These are phyloP conservation scores for Cliona cf. orientalis DNA, from an alignment of 37 sponge, comb jelly and placozoan genomes.

Conservation along the genomic window DNA sequence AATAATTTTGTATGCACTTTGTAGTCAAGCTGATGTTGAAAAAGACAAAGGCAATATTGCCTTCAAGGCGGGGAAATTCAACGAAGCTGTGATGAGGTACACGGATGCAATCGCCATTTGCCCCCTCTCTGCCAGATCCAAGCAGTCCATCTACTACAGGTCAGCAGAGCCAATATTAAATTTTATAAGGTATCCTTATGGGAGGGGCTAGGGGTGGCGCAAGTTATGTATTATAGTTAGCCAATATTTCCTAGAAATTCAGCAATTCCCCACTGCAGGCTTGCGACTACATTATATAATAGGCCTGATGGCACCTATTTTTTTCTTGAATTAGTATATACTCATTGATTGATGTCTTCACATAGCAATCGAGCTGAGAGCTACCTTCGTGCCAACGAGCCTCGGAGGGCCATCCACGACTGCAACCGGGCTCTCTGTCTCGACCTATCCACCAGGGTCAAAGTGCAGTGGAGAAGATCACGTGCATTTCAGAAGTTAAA, in stretches of 20 bases:
- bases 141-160: slow-evolving; percentile 41
- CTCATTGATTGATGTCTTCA: background rate
- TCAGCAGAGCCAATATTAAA: no score
- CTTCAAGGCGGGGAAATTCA: slow-evolving; percentile 23
- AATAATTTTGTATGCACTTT: background rate
- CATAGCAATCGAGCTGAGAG: slow-evolving; percentile 58
- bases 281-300: no score
- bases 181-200: no score
- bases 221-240: no score
- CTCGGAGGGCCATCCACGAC: slow-evolving; percentile 40
- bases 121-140: slow-evolving; percentile 41
- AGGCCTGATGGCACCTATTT: no score
- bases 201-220: no score
- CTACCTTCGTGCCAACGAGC: slow-evolving; percentile 14
- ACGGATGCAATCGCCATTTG: slow-evolving; percentile 52
- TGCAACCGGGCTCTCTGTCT: slow-evolving; percentile 53
- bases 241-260: no score
- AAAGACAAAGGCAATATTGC: slow-evolving; percentile 20
- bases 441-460: slow-evolving; percentile 19
- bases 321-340: no score
- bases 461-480: slow-evolving; percentile 52
- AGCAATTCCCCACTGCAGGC: no score
- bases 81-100: slow-evolving; percentile 20
- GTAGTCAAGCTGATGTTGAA: slow-evolving; percentile 13
- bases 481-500: slow-evolving; percentile 33